These are phyloP conservation scores for Macropis europaea DNA, from an alignment of 2,888 invertebrate species.

Conservation along the genomic window DNA sequence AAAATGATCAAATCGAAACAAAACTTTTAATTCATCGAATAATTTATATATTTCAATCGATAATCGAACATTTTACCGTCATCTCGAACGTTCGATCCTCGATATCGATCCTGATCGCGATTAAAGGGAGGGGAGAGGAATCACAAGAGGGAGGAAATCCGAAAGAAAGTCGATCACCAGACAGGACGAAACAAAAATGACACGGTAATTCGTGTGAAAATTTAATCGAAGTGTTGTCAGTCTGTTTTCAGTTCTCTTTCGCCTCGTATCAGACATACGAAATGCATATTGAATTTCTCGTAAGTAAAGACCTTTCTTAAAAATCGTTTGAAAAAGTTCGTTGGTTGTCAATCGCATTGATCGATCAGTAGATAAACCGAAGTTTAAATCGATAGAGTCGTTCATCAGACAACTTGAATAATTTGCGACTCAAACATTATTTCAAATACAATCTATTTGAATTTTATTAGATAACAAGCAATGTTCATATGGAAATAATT, in stretches of 20 bases:
- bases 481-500: too few relatives aligned
- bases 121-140: not conserved
- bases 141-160: constrained; percentile 14
- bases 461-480: too few relatives aligned
- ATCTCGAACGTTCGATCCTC: not conserved
- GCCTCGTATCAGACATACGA: not conserved
- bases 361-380: too few relatives aligned
- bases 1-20: too few relatives aligned
- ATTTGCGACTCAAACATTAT: too few relatives aligned
- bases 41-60: not conserved
- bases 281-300: constrained; percentile 23
- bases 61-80: not conserved
- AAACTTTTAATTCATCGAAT: not conserved
- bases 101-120: not conserved
- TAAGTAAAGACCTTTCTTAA: constrained; percentile 9
- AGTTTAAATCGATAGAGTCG: too few relatives aligned
- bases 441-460: too few relatives aligned
- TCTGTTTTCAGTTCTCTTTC: not conserved
- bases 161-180: constrained; percentile 6
- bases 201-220: not conserved
- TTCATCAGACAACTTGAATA: too few relatives aligned
- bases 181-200: not conserved
- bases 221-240: not conserved
- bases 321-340: not conserved
- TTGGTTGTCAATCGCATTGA: too few relatives aligned